Evolutionary conservation across 2,113 vertebrate species (phyloP), one percentile per base, ranked within the genome.

Genomic region (Leucoraja erinaceus): DNA sequence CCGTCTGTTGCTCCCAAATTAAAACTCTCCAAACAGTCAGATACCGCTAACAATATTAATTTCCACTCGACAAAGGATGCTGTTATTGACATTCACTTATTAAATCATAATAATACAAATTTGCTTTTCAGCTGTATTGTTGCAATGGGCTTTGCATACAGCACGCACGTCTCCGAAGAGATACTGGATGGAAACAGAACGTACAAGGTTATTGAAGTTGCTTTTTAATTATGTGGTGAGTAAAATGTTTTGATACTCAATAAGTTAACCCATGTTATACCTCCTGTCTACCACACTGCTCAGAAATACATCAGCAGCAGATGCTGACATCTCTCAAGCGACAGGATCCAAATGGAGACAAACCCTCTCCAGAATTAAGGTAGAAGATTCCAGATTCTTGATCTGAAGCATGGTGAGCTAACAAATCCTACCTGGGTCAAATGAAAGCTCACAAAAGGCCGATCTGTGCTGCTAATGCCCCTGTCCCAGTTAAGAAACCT

Each of bases 101-200:
- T 91, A 91, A 91, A 91, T 68, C 38, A 91, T 70, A 91, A 91
- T 72, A 91, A 91, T 91, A 91, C 90, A 91, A 91, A 91, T 91
- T 72, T 91, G 68, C 90, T 91, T 91, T 91, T 91, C 66, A 38
- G 68, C 90, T 91, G 20, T 38, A 38, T 74, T 70, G 38, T 91
- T 74, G 68, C 38, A 91, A 74, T 91, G 90, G 68, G 66, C 38
- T 91, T 74, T 38, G 68, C 72, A 72, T 91, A 74, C 90, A 91
- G 22, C 22, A 72, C 68, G 68, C 22, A 74, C 68, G 68, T 91
- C 90, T 91, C 90, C 25, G 70, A 90, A 90, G 88, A 90, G 88
- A 90, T 90, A 90, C 88, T 47, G 83, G 68, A 91, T 72, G 90
- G 90, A 91, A 91, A 72, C 90, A 91, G 72, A 25, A 91, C 72